These are phyloP conservation scores for Macrosteles quadrilineatus DNA, from an alignment of 1,140 invertebrate species.

Conservation along the genomic window DNA sequence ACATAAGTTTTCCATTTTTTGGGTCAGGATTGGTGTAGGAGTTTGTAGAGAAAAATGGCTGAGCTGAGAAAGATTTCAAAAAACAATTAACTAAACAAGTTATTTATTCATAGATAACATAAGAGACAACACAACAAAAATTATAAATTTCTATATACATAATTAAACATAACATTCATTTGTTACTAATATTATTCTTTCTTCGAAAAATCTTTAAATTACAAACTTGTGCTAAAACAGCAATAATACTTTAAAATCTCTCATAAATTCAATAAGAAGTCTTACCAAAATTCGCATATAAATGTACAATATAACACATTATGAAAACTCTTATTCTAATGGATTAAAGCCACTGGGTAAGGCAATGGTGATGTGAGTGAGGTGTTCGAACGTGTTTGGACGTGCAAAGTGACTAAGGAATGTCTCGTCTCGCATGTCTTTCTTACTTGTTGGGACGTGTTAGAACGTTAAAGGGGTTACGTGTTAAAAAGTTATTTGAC, in stretches of 20 bases:
- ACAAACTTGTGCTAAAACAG: constrained; percentile 22
- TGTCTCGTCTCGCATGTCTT: not conserved
- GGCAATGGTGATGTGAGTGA: not conserved
- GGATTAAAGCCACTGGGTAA: not conserved
- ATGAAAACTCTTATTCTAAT: not conserved
- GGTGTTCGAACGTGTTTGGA: not conserved
- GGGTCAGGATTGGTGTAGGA: too few species aligned
- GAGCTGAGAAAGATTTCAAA: too few species aligned
- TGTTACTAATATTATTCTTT: not conserved
- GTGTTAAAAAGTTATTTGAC: not conserved
- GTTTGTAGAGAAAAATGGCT: too few species aligned
- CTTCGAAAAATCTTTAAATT: constrained; percentile 9
- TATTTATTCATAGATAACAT: constrained; percentile 4
- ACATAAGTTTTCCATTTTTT: too few species aligned
- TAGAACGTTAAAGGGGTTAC: not conserved
- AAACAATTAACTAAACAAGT: not conserved
- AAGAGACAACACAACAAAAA: constrained; percentile 22
- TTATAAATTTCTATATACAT: constrained; percentile 18
- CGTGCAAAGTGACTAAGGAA: constrained; percentile 1
- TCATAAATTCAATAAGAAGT: not conserved
- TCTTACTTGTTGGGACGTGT: not conserved
- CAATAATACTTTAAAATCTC: constrained; percentile 16
- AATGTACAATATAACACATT: constrained; percentile 6
- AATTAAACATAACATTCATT: constrained; percentile 24
- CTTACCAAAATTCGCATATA: not conserved